Percentiles rank a stretch among this genome's conserved stretches.
These are phyloP conservation scores for Hedya salicella DNA, from an alignment of 2,888 invertebrate genomes.

Conservation along the genomic window DNA sequence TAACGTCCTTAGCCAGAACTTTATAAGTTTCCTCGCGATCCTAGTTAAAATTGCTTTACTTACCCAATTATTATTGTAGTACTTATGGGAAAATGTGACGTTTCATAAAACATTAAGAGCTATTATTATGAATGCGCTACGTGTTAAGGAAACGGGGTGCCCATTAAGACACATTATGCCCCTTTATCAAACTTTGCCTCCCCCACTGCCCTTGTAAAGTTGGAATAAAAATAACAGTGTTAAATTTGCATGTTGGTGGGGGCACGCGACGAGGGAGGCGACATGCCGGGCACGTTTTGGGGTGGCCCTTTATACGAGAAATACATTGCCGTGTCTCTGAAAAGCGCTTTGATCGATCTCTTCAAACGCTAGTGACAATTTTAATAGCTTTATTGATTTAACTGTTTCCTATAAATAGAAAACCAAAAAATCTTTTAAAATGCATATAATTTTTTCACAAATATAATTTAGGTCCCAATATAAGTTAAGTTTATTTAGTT, in stretches of 20 bases:
- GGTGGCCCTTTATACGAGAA: constrained; percentile 64
- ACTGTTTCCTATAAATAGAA: background rate
- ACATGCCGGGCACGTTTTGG: constrained; percentile 47
- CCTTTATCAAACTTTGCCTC: constrained; percentile 69
- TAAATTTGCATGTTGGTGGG: constrained; percentile 77
- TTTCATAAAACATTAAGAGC: constrained; percentile 38
- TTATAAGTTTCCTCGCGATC: background rate
- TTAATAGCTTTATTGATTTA: background rate
- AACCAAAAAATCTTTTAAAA: too few relatives aligned
- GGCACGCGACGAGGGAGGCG: constrained; percentile 59
- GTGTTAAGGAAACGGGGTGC: constrained; percentile 49
- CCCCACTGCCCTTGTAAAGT: constrained; percentile 81
- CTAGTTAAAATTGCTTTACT: background rate
- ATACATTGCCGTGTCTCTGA: constrained; percentile 61
- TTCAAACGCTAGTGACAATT: constrained; percentile 10
- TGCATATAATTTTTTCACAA: too few relatives aligned
- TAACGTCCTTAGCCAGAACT: background rate
- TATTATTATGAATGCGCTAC: constrained; percentile 45
- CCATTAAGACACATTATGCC: constrained; percentile 55
- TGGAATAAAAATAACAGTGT: constrained; percentile 78
- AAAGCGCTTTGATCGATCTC: constrained; percentile 28
- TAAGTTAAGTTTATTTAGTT: too few relatives aligned
- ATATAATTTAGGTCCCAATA: too few relatives aligned
- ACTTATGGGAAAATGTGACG: constrained; percentile 11
- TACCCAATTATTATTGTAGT: constrained; percentile 2